Evolutionary conservation across 2,113 vertebrate species (phyloP).

Genomic region (Cyanistes caeruleus): DNA sequence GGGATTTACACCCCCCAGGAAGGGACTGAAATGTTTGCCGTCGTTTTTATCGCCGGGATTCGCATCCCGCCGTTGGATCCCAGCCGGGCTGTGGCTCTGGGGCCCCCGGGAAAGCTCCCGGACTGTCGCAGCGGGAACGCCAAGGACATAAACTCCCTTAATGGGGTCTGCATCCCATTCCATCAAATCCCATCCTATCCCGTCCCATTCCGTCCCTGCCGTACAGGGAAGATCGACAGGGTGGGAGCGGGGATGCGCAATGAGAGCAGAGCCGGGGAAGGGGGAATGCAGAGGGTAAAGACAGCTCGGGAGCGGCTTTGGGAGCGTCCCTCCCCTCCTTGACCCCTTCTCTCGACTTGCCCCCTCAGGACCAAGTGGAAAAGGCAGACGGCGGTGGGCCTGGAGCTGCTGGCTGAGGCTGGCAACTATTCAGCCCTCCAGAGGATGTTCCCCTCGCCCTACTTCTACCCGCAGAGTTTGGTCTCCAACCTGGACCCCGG

Average conservation of each 20-base stretch:
- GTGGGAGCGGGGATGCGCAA: not conserved
- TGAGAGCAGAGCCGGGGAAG: not conserved
- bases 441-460: conserved; percentile 97
- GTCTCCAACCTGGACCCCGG: conserved; percentile 95
- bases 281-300: not conserved
- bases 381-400: conserved; percentile 93
- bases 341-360: not conserved
- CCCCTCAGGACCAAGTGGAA: conserved; percentile 93
- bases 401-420: conserved; percentile 94
- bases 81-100: not conserved
- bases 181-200: not conserved
- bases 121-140: not conserved
- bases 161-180: not conserved
- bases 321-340: not conserved
- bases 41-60: not conserved
- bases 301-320: not conserved
- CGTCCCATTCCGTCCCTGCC: not conserved
- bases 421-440: conserved; percentile 96
- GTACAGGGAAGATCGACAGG: too few species aligned
- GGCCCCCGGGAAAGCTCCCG: not conserved
- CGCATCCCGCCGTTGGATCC: fast-evolving
- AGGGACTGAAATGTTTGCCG: not conserved
- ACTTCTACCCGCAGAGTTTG: conserved; percentile 96
- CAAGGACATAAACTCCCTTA: not conserved
- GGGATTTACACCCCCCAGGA: not conserved